phyloP scores from a whole-genome alignment of 2,888 invertebrate genomes.

The Drosophila kuntzei region DNA sequence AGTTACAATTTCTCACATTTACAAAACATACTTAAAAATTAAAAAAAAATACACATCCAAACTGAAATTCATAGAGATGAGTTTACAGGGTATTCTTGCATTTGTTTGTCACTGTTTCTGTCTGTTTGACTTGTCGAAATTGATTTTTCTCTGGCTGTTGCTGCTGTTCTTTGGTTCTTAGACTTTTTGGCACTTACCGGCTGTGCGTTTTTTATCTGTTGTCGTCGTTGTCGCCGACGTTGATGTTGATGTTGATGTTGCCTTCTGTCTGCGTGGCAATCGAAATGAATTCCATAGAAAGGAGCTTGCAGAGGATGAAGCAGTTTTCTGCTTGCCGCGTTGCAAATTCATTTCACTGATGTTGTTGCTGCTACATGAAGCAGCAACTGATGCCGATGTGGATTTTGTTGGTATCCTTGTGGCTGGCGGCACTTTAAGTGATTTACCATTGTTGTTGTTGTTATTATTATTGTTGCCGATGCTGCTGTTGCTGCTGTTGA shows the following conservation, averaged over 20 bases:
- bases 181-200: slow-evolving; percentile 50
- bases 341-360: slow-evolving; percentile 84
- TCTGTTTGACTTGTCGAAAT: slow-evolving; percentile 24
- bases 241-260: slow-evolving; percentile 39
- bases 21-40: too few species aligned
- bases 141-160: slow-evolving; percentile 55
- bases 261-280: slow-evolving; percentile 84
- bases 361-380: slow-evolving; percentile 47
- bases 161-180: background rate
- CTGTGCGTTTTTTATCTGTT: slow-evolving; percentile 47
- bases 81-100: slow-evolving; percentile 10
- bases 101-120: background rate
- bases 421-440: slow-evolving; percentile 52
- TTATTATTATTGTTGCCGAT: slow-evolving; percentile 26
- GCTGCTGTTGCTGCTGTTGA: slow-evolving; percentile 39
- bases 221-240: slow-evolving; percentile 54
- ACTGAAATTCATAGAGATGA: background rate
- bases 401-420: slow-evolving; percentile 74
- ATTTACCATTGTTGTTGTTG: slow-evolving; percentile 36
- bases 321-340: slow-evolving; percentile 72
- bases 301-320: slow-evolving; percentile 60
- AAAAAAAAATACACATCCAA: background rate
- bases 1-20: background rate
- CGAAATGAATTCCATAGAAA: slow-evolving; percentile 85
- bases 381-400: slow-evolving; percentile 31